Conservation (phyloP, 2,113 vertebrate genomes). For the Motacilla tschutschensis region DNA sequence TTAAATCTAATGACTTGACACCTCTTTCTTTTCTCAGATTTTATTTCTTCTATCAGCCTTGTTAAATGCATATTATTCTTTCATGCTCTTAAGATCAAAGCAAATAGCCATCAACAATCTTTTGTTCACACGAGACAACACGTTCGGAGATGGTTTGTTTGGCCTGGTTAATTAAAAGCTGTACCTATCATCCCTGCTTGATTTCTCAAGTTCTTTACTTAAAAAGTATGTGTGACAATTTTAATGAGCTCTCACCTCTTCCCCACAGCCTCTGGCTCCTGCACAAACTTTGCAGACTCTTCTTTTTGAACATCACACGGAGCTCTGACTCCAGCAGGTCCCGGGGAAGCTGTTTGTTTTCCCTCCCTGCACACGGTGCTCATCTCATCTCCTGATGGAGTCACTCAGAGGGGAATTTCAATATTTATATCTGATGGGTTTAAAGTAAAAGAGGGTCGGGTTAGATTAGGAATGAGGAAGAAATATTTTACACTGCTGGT, state of each 20-base stretch:
- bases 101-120: slow-evolving; percentile 54
- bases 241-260: slow-evolving; percentile 48
- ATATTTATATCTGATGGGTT: not conserved
- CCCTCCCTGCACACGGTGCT: not conserved
- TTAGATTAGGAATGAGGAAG: not conserved
- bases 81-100: slow-evolving; percentile 42
- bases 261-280: not conserved
- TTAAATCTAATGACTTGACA: slow-evolving; percentile 36
- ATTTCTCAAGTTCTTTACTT: slow-evolving; percentile 50
- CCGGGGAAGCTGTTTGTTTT: not conserved
- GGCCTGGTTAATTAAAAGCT: slow-evolving; percentile 62
- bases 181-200: slow-evolving; percentile 31
- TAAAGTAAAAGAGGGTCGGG: not conserved
- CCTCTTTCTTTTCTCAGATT: slow-evolving; percentile 12
- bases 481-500: not conserved
- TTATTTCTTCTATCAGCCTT: slow-evolving; percentile 20
- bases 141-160: slow-evolving; percentile 21
- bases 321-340: not conserved
- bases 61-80: slow-evolving; percentile 52
- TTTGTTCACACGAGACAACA: slow-evolving; percentile 48
- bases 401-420: not conserved
- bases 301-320: not conserved
- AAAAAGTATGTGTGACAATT: slow-evolving; percentile 53
- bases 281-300: not conserved
- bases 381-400: not conserved